phyloP scores from a whole-genome alignment of 2,113 vertebrate genomes.

The Crotalus tigris region DNA sequence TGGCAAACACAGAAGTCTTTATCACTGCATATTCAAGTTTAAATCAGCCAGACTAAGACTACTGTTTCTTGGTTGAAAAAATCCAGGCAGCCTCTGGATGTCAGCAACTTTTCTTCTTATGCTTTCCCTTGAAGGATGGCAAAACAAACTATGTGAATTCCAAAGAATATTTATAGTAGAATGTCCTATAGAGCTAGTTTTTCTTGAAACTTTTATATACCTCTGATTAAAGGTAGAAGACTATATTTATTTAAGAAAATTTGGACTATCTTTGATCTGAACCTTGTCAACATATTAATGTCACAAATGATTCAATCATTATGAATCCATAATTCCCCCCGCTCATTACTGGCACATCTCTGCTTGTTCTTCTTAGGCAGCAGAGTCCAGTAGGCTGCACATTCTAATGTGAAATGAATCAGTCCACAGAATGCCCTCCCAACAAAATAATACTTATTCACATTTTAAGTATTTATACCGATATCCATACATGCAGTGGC shows the following conservation, averaged over 20 bases:
- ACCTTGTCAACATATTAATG: background rate
- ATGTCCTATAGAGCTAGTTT: background rate
- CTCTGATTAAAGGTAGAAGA: background rate
- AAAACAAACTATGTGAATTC: background rate
- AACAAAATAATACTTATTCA: background rate
- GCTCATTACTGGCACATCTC: background rate
- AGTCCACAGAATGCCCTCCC: background rate
- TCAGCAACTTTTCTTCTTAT: background rate
- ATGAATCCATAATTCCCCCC: background rate
- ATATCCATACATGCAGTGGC: background rate
- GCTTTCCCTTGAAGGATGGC: background rate
- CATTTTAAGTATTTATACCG: background rate
- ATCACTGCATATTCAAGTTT: background rate
- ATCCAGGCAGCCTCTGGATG: background rate
- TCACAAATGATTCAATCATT: background rate
- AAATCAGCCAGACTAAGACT: background rate
- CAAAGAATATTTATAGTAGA: background rate
- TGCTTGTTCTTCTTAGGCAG: background rate
- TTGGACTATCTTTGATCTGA: background rate
- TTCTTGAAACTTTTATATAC: background rate
- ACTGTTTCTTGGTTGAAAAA: background rate
- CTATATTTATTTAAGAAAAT: background rate
- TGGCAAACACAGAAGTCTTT: background rate
- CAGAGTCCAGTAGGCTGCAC: background rate
- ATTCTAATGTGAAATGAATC: background rate